Conservation (phyloP, 2,113 vertebrate genomes). For the Prietella phreatophila region DNA sequence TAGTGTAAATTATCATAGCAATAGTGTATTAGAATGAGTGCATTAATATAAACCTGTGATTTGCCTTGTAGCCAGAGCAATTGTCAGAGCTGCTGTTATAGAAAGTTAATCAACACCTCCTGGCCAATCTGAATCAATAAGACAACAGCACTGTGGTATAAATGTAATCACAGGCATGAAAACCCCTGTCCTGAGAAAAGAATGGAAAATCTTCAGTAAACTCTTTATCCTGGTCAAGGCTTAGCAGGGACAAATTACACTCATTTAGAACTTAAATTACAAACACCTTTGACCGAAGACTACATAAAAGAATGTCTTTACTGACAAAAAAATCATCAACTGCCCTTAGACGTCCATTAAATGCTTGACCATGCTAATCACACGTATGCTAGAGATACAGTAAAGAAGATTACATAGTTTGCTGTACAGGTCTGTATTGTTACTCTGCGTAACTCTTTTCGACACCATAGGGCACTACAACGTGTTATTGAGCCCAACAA, state of each 20-base stretch:
- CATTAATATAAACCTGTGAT: background rate
- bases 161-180: constrained; percentile 1
- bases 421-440: background rate
- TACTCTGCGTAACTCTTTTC: background rate
- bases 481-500: background rate
- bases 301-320: background rate
- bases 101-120: background rate
- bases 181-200: background rate
- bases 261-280: constrained; percentile 2
- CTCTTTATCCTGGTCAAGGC: background rate
- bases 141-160: background rate
- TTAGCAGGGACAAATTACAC: background rate
- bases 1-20: background rate
- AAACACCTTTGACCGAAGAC: background rate
- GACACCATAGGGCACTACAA: background rate
- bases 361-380: background rate
- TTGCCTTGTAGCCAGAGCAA: background rate
- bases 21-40: background rate
- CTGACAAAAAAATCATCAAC: background rate
- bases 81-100: background rate
- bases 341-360: background rate
- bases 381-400: background rate
- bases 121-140: background rate
- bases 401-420: background rate
- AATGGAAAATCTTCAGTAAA: background rate